phyloP scores from a whole-genome alignment of 2,797 vertebrate genomes.

The Chlorospingus flavigularis region DNA sequence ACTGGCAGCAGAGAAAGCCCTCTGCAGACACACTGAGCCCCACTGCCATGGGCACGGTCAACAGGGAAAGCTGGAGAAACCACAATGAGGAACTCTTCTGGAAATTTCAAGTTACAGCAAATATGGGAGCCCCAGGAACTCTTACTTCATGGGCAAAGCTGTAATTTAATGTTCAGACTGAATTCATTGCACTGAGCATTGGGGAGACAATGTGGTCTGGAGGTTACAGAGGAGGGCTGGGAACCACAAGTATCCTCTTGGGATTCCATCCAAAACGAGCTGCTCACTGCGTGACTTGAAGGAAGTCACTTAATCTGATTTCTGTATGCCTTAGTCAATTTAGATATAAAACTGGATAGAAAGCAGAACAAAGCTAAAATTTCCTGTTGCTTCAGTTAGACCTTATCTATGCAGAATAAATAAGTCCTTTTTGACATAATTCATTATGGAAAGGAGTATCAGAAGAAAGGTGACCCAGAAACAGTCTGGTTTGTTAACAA shows the following conservation, averaged over 20 bases:
- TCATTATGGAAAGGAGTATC: not conserved
- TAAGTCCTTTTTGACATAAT: not conserved
- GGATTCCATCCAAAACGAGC: conserved; percentile 27
- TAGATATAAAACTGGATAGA: conserved; percentile 38
- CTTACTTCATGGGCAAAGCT: not conserved
- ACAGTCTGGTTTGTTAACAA: not conserved
- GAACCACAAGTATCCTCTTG: conserved; percentile 33
- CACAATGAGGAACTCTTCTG: not conserved
- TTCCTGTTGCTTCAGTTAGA: not conserved
- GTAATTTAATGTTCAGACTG: conserved; percentile 25
- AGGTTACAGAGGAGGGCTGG: conserved; percentile 32
- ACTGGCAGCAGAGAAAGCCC: not conserved
- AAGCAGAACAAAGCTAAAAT: conserved; percentile 9
- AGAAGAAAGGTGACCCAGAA: not conserved
- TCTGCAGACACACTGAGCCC: not conserved
- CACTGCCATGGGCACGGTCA: not conserved
- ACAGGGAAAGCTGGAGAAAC: not conserved
- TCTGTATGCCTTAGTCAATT: conserved; percentile 39
- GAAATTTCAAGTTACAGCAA: conserved; percentile 14
- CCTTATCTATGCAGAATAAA: conserved; percentile 7
- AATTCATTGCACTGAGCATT: not conserved
- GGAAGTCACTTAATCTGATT: conserved; percentile 56
- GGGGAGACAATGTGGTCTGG: conserved; percentile 9
- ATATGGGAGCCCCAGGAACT: conserved; percentile 12
- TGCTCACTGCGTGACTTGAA: conserved; percentile 5